Conservation (phyloP, 2,888 invertebrate species). For the Argyra leucocephala region DNA sequence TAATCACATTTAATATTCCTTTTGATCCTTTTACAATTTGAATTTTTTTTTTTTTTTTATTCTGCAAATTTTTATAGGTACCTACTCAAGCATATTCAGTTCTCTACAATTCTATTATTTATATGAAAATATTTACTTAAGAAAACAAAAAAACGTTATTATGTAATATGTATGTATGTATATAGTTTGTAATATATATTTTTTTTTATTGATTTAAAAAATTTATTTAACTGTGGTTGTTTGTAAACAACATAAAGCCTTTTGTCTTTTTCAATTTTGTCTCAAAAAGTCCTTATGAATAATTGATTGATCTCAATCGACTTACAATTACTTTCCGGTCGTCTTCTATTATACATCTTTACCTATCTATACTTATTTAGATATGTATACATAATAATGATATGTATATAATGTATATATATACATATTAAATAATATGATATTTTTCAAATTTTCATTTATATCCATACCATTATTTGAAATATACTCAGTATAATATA, state of each 20-base stretch:
- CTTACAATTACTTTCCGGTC: slow-evolving; percentile 7
- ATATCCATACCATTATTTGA: background rate
- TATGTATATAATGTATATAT: background rate
- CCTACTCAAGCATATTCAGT: no score
- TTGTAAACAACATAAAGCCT: background rate
- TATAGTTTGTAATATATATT: background rate
- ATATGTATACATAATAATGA: background rate
- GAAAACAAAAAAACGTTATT: no score
- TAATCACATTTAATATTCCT: no score
- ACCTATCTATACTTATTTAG: background rate
- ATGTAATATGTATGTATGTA: no score
- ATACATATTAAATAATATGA: background rate
- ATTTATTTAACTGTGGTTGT: background rate
- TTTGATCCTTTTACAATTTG: no score
- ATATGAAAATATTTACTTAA: no score
- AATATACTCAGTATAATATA: no score
- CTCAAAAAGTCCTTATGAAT: slow-evolving; percentile 10
- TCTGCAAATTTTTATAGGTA: no score
- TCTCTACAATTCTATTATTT: no score
- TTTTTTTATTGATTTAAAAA: background rate
- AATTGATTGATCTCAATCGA: slow-evolving; percentile 10
- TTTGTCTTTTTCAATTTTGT: slow-evolving; percentile 3
- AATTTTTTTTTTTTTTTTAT: no score
- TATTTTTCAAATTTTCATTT: background rate
- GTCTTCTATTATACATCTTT: background rate